A percentile compares a stretch with the other conserved stretches of the same genome.
Conservation (phyloP, 2,113 vertebrate species). For the Dicerorhinus sumatrensis region DNA sequence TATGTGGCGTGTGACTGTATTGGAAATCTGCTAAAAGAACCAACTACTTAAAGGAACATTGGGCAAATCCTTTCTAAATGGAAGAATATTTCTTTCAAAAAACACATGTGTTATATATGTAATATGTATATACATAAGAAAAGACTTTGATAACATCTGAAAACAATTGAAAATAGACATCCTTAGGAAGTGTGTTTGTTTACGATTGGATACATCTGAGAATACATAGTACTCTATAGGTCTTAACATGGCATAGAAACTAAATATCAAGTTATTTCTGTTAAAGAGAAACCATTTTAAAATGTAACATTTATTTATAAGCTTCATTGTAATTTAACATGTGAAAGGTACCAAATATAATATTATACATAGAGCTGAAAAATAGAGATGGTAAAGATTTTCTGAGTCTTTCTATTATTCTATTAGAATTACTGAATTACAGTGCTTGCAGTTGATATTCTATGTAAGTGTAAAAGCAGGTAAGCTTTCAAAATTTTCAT, state of each 20-base stretch:
- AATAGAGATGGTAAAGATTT: neutral
- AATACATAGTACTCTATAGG: too few species aligned
- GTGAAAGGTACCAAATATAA: neutral
- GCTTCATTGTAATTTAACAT: neutral
- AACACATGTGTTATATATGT: too few species aligned
- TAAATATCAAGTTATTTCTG: neutral
- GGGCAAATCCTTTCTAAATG: neutral
- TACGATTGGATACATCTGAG: neutral
- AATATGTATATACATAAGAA: too few species aligned
- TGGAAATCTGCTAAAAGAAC: neutral
- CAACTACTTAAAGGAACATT: neutral
- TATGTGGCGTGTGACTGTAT: too few species aligned
- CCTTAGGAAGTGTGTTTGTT: neutral
- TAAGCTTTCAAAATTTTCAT: neutral
- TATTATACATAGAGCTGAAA: neutral
- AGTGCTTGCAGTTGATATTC: neutral
- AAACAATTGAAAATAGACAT: neutral
- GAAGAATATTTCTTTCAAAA: neutral
- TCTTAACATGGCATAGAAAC: neutral
- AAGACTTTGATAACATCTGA: neutral
- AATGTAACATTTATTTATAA: neutral
- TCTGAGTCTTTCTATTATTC: neutral
- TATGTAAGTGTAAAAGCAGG: neutral
- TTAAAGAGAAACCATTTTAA: neutral
- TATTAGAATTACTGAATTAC: neutral